phyloP scores from a whole-genome alignment of 2,888 invertebrate genomes.

The Ceramica pisi region DNA sequence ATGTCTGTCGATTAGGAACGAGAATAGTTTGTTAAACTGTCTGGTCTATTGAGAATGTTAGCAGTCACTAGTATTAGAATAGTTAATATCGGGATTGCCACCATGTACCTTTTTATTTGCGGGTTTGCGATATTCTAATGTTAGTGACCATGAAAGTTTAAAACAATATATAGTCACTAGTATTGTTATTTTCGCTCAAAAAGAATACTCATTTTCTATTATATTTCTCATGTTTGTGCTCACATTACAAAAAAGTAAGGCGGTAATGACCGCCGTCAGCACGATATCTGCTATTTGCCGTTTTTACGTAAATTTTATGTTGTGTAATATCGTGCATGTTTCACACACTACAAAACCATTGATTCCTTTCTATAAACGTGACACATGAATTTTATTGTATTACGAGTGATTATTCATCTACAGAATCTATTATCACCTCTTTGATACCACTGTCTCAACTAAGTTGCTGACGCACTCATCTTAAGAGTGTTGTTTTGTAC shows the following conservation, averaged over 20 bases:
- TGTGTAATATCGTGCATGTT: conserved; percentile 45
- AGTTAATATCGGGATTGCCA: too few species aligned
- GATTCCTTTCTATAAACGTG: conserved; percentile 14
- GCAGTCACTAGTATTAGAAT: not conserved
- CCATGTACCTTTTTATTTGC: too few species aligned
- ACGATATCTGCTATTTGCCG: conserved; percentile 3
- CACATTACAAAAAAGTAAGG: conserved; percentile 23
- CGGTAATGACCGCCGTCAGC: conserved; percentile 17
- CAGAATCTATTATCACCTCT: conserved; percentile 45
- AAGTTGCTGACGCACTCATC: conserved; percentile 52
- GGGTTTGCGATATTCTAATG: too few species aligned
- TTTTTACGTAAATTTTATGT: conserved; percentile 28
- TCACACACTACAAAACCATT: conserved; percentile 16
- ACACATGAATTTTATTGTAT: conserved; percentile 25
- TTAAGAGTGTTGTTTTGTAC: conserved; percentile 60
- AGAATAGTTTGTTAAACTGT: conserved; percentile 4
- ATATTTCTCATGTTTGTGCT: conserved; percentile 46
- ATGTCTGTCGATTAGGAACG: not conserved
- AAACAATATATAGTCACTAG: too few species aligned
- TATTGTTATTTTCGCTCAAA: conserved; percentile 6
- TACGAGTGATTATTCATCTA: conserved; percentile 34
- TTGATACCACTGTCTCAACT: conserved; percentile 57
- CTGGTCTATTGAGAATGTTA: conserved; percentile 5
- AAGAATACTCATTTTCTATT: conserved; percentile 24
- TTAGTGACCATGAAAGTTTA: too few species aligned